Evolutionary conservation across 1,140 invertebrate genomes (phyloP).

Genomic region (Microplitis mediator): DNA sequence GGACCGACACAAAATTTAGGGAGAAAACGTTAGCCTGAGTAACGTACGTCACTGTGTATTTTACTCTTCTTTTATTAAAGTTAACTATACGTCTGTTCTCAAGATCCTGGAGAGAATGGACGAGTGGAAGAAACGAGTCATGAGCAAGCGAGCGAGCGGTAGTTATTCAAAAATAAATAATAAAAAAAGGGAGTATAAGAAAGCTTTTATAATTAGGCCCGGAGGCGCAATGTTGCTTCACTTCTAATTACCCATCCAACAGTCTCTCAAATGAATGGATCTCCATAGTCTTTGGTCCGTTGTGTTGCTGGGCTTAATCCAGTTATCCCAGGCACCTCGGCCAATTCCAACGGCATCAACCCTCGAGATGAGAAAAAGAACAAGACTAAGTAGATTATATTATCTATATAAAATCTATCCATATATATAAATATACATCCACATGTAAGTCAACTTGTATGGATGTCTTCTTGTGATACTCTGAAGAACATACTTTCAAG

Average conservation of each 20-base stretch:
- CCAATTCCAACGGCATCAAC: constrained; percentile 1
- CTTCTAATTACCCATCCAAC: constrained; percentile 59
- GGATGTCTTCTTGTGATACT: no score
- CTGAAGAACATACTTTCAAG: not conserved
- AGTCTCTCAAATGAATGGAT: constrained; percentile 49
- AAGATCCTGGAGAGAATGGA: no score
- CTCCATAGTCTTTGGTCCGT: constrained; percentile 18
- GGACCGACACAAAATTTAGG: no score
- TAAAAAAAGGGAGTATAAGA: constrained; percentile 27
- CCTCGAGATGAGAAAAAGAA: not conserved
- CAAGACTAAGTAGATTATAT: not conserved
- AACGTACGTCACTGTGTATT: no score
- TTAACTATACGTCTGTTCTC: no score
- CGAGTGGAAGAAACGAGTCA: no score
- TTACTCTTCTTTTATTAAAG: no score
- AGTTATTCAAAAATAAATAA: constrained; percentile 3
- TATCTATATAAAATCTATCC: not conserved
- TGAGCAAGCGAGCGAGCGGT: no score
- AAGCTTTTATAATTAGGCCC: constrained; percentile 60
- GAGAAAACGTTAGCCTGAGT: no score
- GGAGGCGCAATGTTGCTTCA: constrained; percentile 53
- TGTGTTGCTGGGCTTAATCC: constrained; percentile 22
- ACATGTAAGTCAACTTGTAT: no score
- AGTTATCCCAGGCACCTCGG: constrained; percentile 22
- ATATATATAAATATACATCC: no score